Conservation (phyloP, 2,797 vertebrate species). For the Hoplostethus atlanticus region DNA sequence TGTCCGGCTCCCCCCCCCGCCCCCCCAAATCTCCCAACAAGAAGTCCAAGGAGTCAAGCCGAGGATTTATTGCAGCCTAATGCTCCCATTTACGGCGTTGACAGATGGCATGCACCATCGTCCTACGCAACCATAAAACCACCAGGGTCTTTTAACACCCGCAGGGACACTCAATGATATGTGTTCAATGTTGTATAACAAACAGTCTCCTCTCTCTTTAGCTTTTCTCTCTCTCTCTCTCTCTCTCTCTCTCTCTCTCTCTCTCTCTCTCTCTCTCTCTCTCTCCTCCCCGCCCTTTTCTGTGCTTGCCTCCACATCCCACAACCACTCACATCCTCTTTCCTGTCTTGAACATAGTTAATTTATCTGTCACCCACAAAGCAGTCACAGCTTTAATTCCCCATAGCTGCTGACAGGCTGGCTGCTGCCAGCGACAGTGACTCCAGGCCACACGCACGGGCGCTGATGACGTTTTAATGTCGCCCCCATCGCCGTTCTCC, state of each 20-base stretch:
- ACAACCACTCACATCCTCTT: conserved; percentile 15
- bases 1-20: not conserved
- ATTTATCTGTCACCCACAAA: conserved; percentile 64
- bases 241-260: not conserved
- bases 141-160: conserved; percentile 14
- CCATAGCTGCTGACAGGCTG: conserved; percentile 38
- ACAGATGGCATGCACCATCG: conserved; percentile 7
- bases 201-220: not conserved
- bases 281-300: not conserved
- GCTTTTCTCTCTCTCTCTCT: too few relatives aligned
- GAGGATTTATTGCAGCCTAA: conserved; percentile 1
- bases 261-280: not conserved
- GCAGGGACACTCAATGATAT: conserved; percentile 4
- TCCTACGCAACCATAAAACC: conserved; percentile 11
- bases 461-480: conserved; percentile 80
- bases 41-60: not conserved
- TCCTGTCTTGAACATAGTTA: conserved; percentile 37
- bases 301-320: conserved; percentile 3
- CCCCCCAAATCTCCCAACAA: too few relatives aligned
- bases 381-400: conserved; percentile 40
- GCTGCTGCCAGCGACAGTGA: conserved; percentile 34
- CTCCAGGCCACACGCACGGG: conserved; percentile 47
- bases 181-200: conserved; percentile 29
- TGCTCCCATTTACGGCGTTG: conserved; percentile 6
- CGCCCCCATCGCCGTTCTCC: conserved; percentile 67